Evolutionary conservation across 2,888 invertebrate genomes (phyloP).

Genomic region (Melanchra persicariae): DNA sequence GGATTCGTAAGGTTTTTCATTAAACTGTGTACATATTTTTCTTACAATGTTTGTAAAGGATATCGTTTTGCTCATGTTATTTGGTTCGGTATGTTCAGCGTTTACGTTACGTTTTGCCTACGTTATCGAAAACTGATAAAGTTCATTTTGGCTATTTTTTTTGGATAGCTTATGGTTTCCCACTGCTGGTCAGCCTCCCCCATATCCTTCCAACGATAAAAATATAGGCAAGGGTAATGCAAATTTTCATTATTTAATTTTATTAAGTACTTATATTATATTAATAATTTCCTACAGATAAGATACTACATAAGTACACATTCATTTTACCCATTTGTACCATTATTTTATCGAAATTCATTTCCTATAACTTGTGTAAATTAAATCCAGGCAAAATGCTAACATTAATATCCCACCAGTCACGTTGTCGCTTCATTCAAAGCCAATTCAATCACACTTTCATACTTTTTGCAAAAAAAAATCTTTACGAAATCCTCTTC

Average conservation of each 20-base stretch:
- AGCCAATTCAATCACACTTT: neutral
- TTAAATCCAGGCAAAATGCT: neutral
- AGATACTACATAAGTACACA: no score
- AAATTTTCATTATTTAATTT: neutral
- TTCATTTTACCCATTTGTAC: neutral
- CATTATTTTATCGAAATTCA: neutral
- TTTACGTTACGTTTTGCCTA: neutral
- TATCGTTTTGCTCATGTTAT: slow-evolving; percentile 27
- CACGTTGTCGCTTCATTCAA: neutral
- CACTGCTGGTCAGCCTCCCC: no score
- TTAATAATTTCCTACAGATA: no score
- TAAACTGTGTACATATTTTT: slow-evolving; percentile 41
- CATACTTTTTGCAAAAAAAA: neutral
- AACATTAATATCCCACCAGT: neutral
- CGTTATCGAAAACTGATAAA: neutral
- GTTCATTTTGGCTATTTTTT: neutral
- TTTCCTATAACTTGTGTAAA: neutral
- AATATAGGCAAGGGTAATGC: neutral
- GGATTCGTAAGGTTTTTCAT: slow-evolving; percentile 41
- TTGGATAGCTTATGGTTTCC: no score
- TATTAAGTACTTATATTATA: no score
- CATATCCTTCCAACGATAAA: no score
- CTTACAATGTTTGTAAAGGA: slow-evolving; percentile 40
- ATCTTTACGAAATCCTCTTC: neutral
- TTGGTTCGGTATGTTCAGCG: slow-evolving; percentile 10